phyloP scores from a whole-genome alignment of 2,888 invertebrate genomes.

The Malthinus seriepunctatus region DNA sequence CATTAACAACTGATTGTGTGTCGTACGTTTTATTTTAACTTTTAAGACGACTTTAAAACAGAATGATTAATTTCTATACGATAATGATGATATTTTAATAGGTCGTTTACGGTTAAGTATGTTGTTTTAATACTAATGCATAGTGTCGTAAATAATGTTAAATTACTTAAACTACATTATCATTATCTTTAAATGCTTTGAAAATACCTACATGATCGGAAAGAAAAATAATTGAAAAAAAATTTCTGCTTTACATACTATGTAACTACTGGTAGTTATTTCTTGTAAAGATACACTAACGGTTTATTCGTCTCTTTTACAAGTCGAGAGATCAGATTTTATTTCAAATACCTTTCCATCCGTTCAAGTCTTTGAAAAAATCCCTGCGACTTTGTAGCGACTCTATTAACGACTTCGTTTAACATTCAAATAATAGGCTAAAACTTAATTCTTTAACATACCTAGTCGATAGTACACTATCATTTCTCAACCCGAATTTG shows the following conservation, averaged over 20 bases:
- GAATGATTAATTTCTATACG: slow-evolving; percentile 49
- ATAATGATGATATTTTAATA: slow-evolving; percentile 51
- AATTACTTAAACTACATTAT: slow-evolving; percentile 33
- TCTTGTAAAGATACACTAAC: too few species aligned
- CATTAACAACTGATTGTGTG: slow-evolving; percentile 48
- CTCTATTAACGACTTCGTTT: too few species aligned
- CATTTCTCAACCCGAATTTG: too few species aligned
- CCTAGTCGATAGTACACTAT: too few species aligned
- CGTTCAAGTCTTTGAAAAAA: background rate
- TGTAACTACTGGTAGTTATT: too few species aligned
- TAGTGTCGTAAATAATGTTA: slow-evolving; percentile 45
- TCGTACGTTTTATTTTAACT: slow-evolving; percentile 48
- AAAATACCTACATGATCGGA: background rate
- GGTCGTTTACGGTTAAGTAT: slow-evolving; percentile 50
- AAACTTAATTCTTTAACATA: too few species aligned
- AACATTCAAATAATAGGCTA: too few species aligned
- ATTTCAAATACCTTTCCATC: background rate
- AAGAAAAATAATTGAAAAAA: too few species aligned
- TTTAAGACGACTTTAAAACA: slow-evolving; percentile 45
- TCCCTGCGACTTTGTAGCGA: too few species aligned
- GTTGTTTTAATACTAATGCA: slow-evolving; percentile 48
- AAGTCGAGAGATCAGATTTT: too few species aligned
- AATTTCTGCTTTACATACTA: too few species aligned
- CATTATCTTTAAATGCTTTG: slow-evolving; percentile 12
- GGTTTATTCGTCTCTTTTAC: too few species aligned